A percentile compares a stretch with the other conserved stretches of the same genome.
Evolutionary conservation across 2,113 vertebrate species (phyloP).

Genomic region (Stegostoma tigrinum): DNA sequence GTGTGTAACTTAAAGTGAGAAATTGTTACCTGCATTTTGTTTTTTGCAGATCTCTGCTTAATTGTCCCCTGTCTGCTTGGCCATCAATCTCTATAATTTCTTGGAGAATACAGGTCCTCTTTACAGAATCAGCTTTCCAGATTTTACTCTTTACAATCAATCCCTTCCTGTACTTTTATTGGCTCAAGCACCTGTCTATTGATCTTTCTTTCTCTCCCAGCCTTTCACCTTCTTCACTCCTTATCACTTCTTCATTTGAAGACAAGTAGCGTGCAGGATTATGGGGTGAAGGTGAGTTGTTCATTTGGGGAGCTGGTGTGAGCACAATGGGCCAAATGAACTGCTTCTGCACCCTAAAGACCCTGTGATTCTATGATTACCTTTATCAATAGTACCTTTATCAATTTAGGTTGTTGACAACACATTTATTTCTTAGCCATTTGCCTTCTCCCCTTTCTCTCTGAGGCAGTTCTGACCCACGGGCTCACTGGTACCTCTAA

Average conservation of each 20-base stretch:
- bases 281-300: no score
- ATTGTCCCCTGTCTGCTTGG: background rate
- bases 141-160: background rate
- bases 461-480: background rate
- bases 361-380: no score
- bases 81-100: background rate
- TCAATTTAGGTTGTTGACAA: background rate
- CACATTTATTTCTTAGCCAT: background rate
- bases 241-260: no score
- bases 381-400: background rate
- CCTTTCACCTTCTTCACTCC: no score
- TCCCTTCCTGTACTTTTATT: background rate
- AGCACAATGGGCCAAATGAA: no score
- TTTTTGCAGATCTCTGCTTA: background rate
- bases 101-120: background rate
- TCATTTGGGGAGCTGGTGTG: no score
- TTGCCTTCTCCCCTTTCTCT: background rate
- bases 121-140: background rate
- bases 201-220: no score
- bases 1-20: background rate
- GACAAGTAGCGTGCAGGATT: no score
- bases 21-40: background rate
- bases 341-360: no score
- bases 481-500: no score
- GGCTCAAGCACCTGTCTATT: no score